These are phyloP conservation scores for Lerista edwardsae DNA, from an alignment of 2,797 vertebrate species.

Conservation along the genomic window DNA sequence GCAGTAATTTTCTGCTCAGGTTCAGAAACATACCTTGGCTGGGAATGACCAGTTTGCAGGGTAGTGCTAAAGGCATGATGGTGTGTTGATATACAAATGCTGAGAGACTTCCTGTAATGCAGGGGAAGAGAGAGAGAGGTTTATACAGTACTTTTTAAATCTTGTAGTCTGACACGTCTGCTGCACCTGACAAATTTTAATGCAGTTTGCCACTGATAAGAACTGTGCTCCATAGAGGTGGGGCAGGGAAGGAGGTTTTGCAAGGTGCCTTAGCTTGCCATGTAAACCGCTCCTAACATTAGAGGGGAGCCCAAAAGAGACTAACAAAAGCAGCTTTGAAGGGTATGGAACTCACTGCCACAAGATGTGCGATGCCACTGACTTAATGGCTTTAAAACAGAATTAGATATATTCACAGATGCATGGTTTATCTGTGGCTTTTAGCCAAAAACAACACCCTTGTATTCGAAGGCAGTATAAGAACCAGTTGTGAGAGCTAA, in stretches of 20 bases:
- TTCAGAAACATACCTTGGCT: slow-evolving; percentile 77
- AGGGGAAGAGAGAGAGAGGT: background rate
- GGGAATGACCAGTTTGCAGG: slow-evolving; percentile 85
- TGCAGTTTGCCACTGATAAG: background rate
- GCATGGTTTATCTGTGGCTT: background rate
- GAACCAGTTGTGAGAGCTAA: background rate
- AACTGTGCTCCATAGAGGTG: background rate
- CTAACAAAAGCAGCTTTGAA: background rate
- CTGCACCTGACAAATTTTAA: background rate
- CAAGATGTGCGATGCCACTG: too few species aligned
- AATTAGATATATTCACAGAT: background rate
- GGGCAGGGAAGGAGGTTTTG: too few species aligned
- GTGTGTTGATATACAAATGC: slow-evolving; percentile 92
- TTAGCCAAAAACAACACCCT: background rate
- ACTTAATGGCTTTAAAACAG: too few species aligned
- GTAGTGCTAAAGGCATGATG: slow-evolving; percentile 83
- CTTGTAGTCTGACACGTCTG: background rate
- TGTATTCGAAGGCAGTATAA: background rate
- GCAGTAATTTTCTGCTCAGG: background rate
- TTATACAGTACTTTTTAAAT: too few species aligned
- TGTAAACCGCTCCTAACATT: too few species aligned
- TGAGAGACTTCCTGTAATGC: slow-evolving; percentile 87
- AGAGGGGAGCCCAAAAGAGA: background rate
- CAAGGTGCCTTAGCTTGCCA: too few species aligned
- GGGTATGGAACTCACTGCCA: background rate